These are phyloP conservation scores for Ranitomeya imitator DNA, from an alignment of 2,113 vertebrate genomes.

Conservation along the genomic window DNA sequence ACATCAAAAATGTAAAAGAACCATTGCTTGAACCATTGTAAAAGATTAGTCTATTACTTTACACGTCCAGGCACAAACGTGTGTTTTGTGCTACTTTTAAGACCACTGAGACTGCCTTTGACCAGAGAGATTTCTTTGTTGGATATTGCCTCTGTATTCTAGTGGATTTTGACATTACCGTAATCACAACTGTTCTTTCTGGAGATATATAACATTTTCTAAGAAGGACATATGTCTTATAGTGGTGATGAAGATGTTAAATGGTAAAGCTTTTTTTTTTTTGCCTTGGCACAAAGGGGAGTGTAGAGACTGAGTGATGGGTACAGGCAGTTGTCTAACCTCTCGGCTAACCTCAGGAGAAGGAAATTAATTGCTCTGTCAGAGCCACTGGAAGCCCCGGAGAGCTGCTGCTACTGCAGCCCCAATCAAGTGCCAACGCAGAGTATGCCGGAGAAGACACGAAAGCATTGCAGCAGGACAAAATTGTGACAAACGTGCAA, in stretches of 20 bases:
- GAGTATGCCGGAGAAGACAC: conserved; percentile 25
- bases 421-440: conserved; percentile 45
- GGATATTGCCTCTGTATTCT: background rate
- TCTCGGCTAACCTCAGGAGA: conserved; percentile 51
- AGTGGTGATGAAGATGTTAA: conserved; percentile 32
- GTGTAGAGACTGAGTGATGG: conserved; percentile 50
- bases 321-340: conserved; percentile 53
- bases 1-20: background rate
- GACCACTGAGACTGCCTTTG: background rate
- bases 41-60: background rate
- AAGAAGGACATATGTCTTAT: background rate
- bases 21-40: background rate
- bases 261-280: conserved; percentile 6
- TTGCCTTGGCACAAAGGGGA: conserved; percentile 41
- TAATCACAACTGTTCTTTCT: background rate
- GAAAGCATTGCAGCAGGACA: conserved; percentile 34
- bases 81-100: background rate
- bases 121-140: background rate
- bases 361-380: conserved; percentile 58
- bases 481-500: conserved; percentile 30
- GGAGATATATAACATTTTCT: background rate
- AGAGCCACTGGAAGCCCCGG: conserved; percentile 46
- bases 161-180: background rate
- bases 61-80: background rate
- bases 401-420: conserved; percentile 47